These are phyloP conservation scores for Penaeus vannamei DNA, from an alignment of 1,140 invertebrate genomes.

Conservation along the genomic window DNA sequence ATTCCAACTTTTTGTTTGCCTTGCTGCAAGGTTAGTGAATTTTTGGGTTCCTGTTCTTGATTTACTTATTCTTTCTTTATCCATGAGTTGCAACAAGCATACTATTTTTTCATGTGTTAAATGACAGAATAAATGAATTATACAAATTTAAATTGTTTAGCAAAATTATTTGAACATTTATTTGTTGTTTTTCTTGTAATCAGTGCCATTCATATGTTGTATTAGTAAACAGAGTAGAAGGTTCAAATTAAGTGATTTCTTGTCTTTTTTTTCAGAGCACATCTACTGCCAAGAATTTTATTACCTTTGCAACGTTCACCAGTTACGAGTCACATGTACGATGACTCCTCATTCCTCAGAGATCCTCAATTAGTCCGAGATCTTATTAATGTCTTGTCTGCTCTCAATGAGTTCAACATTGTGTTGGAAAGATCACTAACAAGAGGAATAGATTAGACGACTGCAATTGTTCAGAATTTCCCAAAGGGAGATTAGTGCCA, in stretches of 20 bases:
- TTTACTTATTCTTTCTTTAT: not conserved
- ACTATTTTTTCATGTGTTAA: not conserved
- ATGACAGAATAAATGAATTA: no score
- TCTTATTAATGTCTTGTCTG: slow-evolving; percentile 91
- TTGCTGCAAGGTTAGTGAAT: slow-evolving; percentile 83
- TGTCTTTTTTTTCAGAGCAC: slow-evolving; percentile 81
- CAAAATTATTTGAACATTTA: not conserved
- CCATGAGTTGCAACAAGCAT: not conserved
- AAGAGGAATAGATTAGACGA: slow-evolving; percentile 81
- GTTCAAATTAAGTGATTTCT: not conserved
- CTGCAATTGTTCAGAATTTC: not conserved
- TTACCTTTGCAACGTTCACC: slow-evolving; percentile 88
- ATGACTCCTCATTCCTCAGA: slow-evolving; percentile 93
- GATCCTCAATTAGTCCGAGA: slow-evolving; percentile 88
- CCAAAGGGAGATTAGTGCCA: slow-evolving; percentile 1
- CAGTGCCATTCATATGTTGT: not conserved
- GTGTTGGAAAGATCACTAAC: slow-evolving; percentile 94
- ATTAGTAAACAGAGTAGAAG: not conserved
- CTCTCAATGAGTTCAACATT: slow-evolving; percentile 93
- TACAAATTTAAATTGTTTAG: no score
- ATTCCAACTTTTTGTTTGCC: slow-evolving; percentile 96
- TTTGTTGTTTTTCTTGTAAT: slow-evolving; percentile 23
- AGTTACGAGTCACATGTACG: slow-evolving; percentile 93
- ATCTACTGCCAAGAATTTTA: slow-evolving; percentile 90
- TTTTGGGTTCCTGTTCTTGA: not conserved